phyloP scores from a whole-genome alignment of 2,888 invertebrate species.

The Luperina testacea region DNA sequence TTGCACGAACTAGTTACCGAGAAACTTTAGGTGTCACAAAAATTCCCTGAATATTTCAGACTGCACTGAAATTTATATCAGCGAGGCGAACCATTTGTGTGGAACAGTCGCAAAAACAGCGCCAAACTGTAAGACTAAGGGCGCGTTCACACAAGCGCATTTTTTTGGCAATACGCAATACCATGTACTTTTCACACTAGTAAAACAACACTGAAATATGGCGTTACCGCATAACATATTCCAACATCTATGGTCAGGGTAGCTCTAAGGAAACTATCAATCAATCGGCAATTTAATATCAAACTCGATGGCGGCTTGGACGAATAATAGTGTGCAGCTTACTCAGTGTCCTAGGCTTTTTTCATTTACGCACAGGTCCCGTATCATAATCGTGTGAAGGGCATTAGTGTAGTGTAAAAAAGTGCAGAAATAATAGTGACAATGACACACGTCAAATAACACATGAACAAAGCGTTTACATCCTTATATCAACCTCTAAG shows the following conservation, averaged over 20 bases:
- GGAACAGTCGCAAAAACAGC: slow-evolving; percentile 30
- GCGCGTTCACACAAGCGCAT: too few relatives aligned
- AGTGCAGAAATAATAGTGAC: too few relatives aligned
- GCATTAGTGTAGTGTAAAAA: too few relatives aligned
- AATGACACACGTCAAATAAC: too few relatives aligned
- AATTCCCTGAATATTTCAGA: slow-evolving; percentile 42
- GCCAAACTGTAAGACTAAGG: slow-evolving; percentile 17
- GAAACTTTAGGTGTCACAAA: slow-evolving; percentile 29
- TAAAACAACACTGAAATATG: background rate
- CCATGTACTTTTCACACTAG: background rate
- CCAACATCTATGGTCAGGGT: slow-evolving; percentile 4
- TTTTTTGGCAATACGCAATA: background rate
- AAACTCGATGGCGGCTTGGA: slow-evolving; percentile 28
- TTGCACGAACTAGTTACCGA: slow-evolving; percentile 17
- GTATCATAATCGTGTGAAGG: background rate
- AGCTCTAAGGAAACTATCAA: slow-evolving; percentile 57
- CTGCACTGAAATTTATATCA: slow-evolving; percentile 51
- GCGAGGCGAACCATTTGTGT: slow-evolving; percentile 25
- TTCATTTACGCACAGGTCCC: background rate
- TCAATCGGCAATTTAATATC: slow-evolving; percentile 62
- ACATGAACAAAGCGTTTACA: too few relatives aligned
- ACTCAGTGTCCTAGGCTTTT: slow-evolving; percentile 4
- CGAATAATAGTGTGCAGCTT: slow-evolving; percentile 31
- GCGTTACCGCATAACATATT: slow-evolving; percentile 19
- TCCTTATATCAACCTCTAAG: too few relatives aligned